Base-by-base conservation (phyloP, 2,113 vertebrate species). In the Zosterops pallidus region DNA sequence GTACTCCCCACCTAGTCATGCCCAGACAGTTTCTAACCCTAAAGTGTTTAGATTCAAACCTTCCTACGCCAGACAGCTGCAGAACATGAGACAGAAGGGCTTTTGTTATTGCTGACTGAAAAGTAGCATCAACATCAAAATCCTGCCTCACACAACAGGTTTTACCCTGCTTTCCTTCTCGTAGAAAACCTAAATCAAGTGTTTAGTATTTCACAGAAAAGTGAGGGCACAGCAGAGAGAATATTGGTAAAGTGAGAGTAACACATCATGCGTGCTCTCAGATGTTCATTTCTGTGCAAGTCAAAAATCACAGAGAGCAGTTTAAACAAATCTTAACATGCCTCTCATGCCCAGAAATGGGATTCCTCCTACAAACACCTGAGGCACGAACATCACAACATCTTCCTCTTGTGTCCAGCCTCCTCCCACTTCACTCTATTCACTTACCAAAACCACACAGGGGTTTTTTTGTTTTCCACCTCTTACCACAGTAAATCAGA, bases 361-460 rank as follows among this genome's bases (percentile, higher is more conserved):
- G 64, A 86, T 90, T 97, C 90, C 91, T 90, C 93, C 95, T 89
- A 83, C 57, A 96, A 92, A 88, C 39, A 90, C 90, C 92, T 87
- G 63, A 52, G 87, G 94, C 74, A 96, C 41, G 67, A 81, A 95
- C 55, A 94, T 20, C 56, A 12, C 44, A 94, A 81, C 63, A n/a
- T 55, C 63, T 90, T 78, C 87, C 63, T 67, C 46, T 46, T 55
- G 35, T 46, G 74, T 92, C 75, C 92, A 69, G 35, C 46, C 89
- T 85, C 78, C 91, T 92, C 63, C 71, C 47, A 56, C 78, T 64
- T 59, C 50, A 68, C 52, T 46, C 57, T 49, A 44, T 31, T 72
- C 39, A 90, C 35, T 63, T 62, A 83, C 35, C 2, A 41, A 68
- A 86, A 74, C 11, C 55, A 75, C 12, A 22, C 17, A 56, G 49